phyloP scores from a whole-genome alignment of 2,797 vertebrate genomes.

The Austrolebias charrua region DNA sequence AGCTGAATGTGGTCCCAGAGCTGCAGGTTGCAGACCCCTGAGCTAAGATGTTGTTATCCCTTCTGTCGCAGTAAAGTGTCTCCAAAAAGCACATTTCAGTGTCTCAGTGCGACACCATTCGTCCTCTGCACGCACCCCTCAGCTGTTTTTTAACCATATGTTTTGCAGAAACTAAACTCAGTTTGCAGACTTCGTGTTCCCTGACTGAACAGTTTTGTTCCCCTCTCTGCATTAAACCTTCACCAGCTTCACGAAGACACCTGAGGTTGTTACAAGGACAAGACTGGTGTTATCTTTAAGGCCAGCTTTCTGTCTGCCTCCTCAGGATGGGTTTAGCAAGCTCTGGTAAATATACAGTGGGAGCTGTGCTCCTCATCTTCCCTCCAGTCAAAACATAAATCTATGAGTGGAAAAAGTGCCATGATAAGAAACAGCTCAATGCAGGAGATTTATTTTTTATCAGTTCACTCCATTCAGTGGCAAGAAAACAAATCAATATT shows the following conservation, averaged over 20 bases:
- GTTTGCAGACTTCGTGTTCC: too few species aligned
- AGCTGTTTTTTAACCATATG: too few species aligned
- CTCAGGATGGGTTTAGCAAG: neutral
- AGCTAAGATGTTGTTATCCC: neutral
- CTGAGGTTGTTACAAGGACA: neutral
- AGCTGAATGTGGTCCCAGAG: too few species aligned
- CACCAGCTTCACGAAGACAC: neutral
- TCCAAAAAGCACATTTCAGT: too few species aligned
- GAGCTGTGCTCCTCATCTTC: neutral
- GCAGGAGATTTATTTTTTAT: neutral
- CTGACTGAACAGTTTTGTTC: too few species aligned
- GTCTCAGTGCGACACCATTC: too few species aligned
- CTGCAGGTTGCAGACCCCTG: neutral
- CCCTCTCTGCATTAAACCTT: neutral
- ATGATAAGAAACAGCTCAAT: neutral
- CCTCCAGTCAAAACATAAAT: conserved; percentile 1
- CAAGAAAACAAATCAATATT: neutral
- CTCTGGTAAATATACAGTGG: neutral
- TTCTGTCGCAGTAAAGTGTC: neutral
- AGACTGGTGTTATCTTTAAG: neutral
- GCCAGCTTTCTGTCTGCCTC: neutral
- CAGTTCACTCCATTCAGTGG: neutral
- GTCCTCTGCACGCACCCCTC: too few species aligned
- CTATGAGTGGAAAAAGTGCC: neutral
- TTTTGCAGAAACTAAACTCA: too few species aligned